Conservation (phyloP, 2,888 invertebrate species). For the Daptonema setosum region DNA sequence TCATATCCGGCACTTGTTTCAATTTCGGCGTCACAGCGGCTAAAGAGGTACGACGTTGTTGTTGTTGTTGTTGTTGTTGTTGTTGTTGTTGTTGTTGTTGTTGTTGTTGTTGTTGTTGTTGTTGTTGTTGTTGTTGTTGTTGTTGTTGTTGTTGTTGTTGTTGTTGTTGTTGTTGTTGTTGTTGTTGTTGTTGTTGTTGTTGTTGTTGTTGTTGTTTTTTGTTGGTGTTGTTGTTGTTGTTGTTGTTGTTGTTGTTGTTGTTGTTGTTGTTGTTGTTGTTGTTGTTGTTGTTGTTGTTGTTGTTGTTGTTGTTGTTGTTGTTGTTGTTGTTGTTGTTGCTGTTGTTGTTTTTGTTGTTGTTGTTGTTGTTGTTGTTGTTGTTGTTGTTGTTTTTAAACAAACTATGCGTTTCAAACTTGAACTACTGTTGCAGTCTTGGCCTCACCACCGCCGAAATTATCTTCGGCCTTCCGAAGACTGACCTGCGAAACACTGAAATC, state of each 20-base stretch:
- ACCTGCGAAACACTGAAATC: constrained; percentile 14
- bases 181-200: background rate
- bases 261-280: background rate
- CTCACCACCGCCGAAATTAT: constrained; percentile 11
- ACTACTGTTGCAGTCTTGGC: constrained; percentile 10
- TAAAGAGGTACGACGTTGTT: background rate
- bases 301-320: too few relatives aligned
- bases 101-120: background rate
- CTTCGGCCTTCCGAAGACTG: constrained; percentile 12
- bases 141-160: background rate
- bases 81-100: background rate
- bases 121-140: background rate
- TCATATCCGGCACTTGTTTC: constrained; percentile 21
- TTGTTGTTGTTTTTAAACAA: background rate
- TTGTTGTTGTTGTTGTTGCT: background rate
- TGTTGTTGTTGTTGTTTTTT: background rate
- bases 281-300: background rate
- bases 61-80: too few relatives aligned
- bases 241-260: too few relatives aligned
- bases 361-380: background rate
- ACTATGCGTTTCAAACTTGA: background rate
- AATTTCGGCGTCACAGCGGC: constrained; percentile 13
- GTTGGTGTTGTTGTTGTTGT: background rate
- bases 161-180: background rate
- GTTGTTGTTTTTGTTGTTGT: too few relatives aligned